These are phyloP conservation scores for Drosophila seguyi DNA, from an alignment of 1,140 invertebrate genomes.

Conservation along the genomic window DNA sequence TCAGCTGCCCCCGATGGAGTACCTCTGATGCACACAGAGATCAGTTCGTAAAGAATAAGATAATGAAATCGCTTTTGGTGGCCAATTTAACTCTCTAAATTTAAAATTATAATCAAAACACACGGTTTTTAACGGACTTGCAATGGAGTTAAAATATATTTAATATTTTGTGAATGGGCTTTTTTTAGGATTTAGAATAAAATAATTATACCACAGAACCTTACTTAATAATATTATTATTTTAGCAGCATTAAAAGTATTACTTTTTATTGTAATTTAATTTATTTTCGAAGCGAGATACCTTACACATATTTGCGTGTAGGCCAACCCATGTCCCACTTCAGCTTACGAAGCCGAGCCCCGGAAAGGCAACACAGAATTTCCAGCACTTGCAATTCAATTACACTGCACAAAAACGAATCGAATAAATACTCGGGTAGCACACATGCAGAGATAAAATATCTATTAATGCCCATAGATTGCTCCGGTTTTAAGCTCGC, in stretches of 20 bases:
- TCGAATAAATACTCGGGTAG: conserved; percentile 33
- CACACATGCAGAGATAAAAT: conserved; percentile 53
- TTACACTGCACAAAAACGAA: conserved; percentile 42
- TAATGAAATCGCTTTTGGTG: neutral
- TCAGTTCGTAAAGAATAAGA: neutral
- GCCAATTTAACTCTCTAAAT: neutral
- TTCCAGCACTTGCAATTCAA: conserved; percentile 66
- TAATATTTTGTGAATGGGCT: neutral
- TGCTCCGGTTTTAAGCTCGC: conserved; percentile 62
- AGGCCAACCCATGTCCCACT: conserved; percentile 25
- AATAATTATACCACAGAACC: neutral
- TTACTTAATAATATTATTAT: neutral
- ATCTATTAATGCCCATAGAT: conserved; percentile 79
- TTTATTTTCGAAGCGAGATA: neutral
- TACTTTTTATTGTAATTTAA: neutral
- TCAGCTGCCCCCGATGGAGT: conserved; percentile 15
- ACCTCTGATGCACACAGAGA: conserved; percentile 7
- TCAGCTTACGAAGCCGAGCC: conserved; percentile 3
- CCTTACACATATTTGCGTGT: neutral
- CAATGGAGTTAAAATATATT: neutral
- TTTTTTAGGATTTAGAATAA: neutral
- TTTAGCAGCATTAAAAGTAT: neutral
- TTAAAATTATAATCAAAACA: neutral
- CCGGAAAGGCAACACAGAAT: conserved; percentile 12
- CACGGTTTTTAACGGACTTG: neutral